Base-by-base conservation (phyloP, 2,113 vertebrate genomes). In the Emydura subglobosa region DNA sequence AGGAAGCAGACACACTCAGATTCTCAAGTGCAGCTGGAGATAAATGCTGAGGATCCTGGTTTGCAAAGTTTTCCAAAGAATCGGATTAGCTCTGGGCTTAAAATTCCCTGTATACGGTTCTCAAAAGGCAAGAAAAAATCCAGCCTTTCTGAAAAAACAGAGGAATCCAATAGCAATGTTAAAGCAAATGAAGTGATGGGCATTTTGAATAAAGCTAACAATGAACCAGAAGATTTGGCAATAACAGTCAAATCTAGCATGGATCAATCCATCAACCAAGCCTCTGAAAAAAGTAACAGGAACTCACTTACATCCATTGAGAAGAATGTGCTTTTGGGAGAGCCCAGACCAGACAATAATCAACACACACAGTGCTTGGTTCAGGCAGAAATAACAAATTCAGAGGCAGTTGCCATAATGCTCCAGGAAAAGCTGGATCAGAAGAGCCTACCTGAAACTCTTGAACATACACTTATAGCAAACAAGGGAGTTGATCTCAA, bases 31-130 rank as follows among this genome's bases (percentile, higher is more conserved):
- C 97, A 96, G 44, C 92, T 96, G 87, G 98, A 98, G 94, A 68
- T 29, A 49, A 97, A 97, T 22, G 84, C 94, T 6, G 95, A 98
- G 89, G 97, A 96, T 24, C n/a, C 82, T 83, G 90, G 85, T 12
- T 50, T 24, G 0, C 90, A n/a, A 27, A 39, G 87, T 6, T 22
- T 92, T 92, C 79, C 97, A 0, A 97, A 98, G 93, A 98, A 98
- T 92, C 96, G 86, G 74, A 85, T 1, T 0, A 97, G 97, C 80
- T 96, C 98, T 2, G 96, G 97, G 49, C 80, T 98, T 55, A 98
- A 96, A 96, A 96, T 98, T 81, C 97, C 98, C 78, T 99, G 98
- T 11, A 79, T 98, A 49, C 96, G 92, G 47, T 98, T 98, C 94
- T 97, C 98, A 74, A 97, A 97, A 90, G 74, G 96, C 68, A 95